Evolutionary conservation across 2,797 vertebrate species (phyloP).

Genomic region (Agapornis canus): DNA sequence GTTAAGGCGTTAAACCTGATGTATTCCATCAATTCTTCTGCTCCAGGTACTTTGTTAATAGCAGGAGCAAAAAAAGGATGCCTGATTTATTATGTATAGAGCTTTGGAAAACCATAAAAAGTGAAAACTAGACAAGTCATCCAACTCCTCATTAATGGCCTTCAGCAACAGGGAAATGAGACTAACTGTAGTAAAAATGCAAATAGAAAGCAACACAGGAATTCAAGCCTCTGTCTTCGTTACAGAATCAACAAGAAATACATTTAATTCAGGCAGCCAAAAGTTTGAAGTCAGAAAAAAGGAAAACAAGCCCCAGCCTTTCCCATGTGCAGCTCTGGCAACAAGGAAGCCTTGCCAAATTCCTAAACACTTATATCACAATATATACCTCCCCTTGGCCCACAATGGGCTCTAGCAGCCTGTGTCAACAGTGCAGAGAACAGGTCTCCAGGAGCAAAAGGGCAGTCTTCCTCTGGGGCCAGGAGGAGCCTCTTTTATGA

Average conservation of each 20-base stretch:
- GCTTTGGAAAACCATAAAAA: constrained; percentile 17
- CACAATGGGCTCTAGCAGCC: neutral
- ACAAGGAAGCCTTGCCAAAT: neutral
- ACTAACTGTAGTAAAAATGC: constrained; percentile 41
- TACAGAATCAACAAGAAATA: constrained; percentile 11
- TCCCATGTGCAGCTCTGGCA: neutral
- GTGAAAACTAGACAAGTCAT: constrained; percentile 8
- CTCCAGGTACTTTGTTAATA: neutral
- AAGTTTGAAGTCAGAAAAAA: neutral
- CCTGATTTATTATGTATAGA: constrained; percentile 41
- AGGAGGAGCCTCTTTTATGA: neutral
- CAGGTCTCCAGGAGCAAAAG: neutral
- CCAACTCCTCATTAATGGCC: constrained; percentile 20
- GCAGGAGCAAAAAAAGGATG: neutral
- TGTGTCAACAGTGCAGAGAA: neutral
- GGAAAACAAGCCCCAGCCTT: neutral
- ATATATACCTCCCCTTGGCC: neutral
- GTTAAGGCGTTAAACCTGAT: neutral
- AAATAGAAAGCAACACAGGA: constrained; percentile 27
- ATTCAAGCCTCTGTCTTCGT: constrained; percentile 11
- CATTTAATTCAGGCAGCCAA: neutral
- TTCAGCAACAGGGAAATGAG: neutral
- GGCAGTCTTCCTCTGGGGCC: neutral
- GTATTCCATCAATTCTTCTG: neutral
- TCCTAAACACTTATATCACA: neutral